A percentile compares a stretch with the other conserved stretches of the same genome.
Evolutionary conservation across 1,140 invertebrate genomes (phyloP).

Genomic region (Pogonomyrmex californicus): DNA sequence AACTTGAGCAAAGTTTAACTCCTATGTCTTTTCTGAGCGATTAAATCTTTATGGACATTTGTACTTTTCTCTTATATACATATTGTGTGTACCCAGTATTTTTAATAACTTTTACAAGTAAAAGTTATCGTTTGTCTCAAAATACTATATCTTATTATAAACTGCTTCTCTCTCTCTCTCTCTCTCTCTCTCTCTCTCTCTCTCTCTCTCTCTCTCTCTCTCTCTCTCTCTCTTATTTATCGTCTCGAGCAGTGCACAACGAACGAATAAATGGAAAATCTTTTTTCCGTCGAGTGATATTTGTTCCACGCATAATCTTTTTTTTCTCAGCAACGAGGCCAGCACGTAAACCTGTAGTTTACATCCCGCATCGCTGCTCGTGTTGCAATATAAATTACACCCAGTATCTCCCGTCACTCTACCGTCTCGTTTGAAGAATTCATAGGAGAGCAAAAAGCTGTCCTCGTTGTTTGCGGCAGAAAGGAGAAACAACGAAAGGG

Average conservation of each 20-base stretch:
- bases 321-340: neutral
- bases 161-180: neutral
- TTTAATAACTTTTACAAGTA: neutral
- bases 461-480: neutral
- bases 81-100: neutral
- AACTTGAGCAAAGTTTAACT: constrained; percentile 26
- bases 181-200: too few species aligned
- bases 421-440: constrained; percentile 31
- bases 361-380: constrained; percentile 15
- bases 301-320: neutral
- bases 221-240: neutral
- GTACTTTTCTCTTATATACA: neutral
- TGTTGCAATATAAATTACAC: constrained; percentile 44
- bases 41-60: constrained; percentile 13
- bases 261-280: neutral
- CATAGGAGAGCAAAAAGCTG: constrained; percentile 18
- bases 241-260: neutral
- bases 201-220: neutral
- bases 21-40: neutral
- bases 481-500: neutral
- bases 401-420: neutral
- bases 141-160: neutral
- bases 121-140: neutral
- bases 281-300: neutral
- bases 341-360: constrained; percentile 37